Evolutionary conservation across 2,113 vertebrate genomes (phyloP), one percentile per base, ranked within the genome.

Genomic region (Aepyceros melampus): DNA sequence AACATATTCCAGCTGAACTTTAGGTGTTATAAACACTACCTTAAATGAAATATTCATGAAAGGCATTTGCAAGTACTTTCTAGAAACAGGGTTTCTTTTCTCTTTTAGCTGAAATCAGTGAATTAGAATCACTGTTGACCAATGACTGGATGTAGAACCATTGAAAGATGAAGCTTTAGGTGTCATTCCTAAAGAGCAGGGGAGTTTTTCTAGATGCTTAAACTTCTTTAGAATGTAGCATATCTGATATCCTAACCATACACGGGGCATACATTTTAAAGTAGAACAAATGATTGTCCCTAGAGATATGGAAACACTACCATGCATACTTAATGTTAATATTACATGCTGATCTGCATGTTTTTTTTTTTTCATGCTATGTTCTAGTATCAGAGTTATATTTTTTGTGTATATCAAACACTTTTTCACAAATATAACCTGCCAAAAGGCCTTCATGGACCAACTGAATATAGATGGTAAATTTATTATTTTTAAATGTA

Each of bases 331-430:
- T 76, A 76, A 27, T 43, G 43, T 76, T 27, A 27, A 27, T 43
- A 76, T 76, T 27, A 27, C 40, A 43, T 43, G 23, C 40, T 76
- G 27, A 92, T 92, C 6, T 96, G 23, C 10, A 56, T 56, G 88
- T 86, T 94, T 92, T n/a, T 83, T 81, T 86, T 94, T 92, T n/a
- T 83, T 81, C 11, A 74, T 79, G 36, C 9, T 84, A 9, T 96
- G 21, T 11, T 93, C 15, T 91, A 62, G 4, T 62, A 36, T 6
- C 14, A 89, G 9, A 86, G 36, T 58, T 71, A n/a, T n/a, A 49
- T 58, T 45, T 85, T 91, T 88, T 51, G 19, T 60, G 17, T 58
- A 9, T 67, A 29, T 67, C 43, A 89, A 81, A 60, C 10, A 85
- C 31, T 6, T 96, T 89, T 86, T 55, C 25, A 86, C 16, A 96